These are phyloP conservation scores for Oopsacas minuta DNA, from an alignment of 37 sponge, comb jelly and placozoan genomes.

Conservation along the genomic window DNA sequence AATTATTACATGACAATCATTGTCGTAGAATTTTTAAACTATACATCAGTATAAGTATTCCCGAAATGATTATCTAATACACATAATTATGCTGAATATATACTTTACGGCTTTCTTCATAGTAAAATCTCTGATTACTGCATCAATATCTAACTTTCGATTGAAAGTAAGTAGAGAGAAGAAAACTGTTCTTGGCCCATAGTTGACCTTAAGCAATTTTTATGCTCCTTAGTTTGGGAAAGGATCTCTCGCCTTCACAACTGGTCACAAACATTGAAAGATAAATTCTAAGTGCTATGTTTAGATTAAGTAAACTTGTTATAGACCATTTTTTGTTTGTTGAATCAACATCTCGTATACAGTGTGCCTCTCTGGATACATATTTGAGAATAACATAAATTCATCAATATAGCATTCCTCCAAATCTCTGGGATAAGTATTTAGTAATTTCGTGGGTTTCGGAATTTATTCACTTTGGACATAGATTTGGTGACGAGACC, in stretches of 20 bases:
- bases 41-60: not conserved
- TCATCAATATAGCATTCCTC: not conserved
- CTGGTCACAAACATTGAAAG: not conserved
- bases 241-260: conserved; percentile 3
- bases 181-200: not conserved
- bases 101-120: conserved; percentile 14
- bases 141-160: not conserved
- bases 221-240: not conserved
- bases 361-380: not conserved
- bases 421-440: not conserved
- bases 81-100: not conserved
- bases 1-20: too few relatives aligned
- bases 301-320: not conserved
- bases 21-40: too few relatives aligned
- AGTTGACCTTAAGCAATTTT: conserved; percentile 15
- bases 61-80: not conserved
- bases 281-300: not conserved
- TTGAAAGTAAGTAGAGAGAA: not conserved
- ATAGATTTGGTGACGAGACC: not conserved
- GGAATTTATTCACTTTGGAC: not conserved
- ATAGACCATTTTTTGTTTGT: not conserved
- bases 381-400: not conserved
- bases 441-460: not conserved
- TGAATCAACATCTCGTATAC: not conserved
- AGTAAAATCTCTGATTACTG: not conserved